phyloP scores from a whole-genome alignment of 2,888 invertebrate genomes.

The Papilio elwesi region DNA sequence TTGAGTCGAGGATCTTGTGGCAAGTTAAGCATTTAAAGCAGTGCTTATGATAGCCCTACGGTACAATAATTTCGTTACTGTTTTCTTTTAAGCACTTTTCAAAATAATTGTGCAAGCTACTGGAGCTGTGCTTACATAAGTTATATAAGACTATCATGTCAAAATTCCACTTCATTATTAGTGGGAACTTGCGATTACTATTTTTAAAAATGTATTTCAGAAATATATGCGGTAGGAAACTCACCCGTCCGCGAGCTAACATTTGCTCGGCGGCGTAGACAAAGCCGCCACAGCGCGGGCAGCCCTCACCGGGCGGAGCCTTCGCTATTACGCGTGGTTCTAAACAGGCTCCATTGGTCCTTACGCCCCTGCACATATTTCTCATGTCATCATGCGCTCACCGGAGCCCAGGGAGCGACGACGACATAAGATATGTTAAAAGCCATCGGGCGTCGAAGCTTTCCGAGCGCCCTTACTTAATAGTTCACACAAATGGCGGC shows the following conservation, averaged over 20 bases:
- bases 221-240: constrained; percentile 55
- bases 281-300: constrained; percentile 94
- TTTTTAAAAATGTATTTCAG: constrained; percentile 7
- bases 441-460: constrained; percentile 70
- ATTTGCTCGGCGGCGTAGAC: constrained; percentile 97
- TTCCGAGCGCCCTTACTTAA: constrained; percentile 71
- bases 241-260: constrained; percentile 95
- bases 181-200: background rate
- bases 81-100: constrained; percentile 9
- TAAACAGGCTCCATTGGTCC: constrained; percentile 86
- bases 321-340: constrained; percentile 90
- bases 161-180: background rate
- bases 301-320: constrained; percentile 93
- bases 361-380: constrained; percentile 72
- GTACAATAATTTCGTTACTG: constrained; percentile 56
- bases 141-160: background rate
- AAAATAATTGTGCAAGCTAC: background rate
- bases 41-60: constrained; percentile 93
- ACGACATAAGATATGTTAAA: constrained; percentile 79
- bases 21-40: constrained; percentile 95
- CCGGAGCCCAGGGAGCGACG: constrained; percentile 63
- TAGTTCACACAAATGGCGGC: constrained; percentile 76
- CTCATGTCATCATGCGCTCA: constrained; percentile 53
- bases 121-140: constrained; percentile 1
- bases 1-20: constrained; percentile 93